Conservation (phyloP, 2,888 invertebrate species). For the Endotricha flammealis region DNA sequence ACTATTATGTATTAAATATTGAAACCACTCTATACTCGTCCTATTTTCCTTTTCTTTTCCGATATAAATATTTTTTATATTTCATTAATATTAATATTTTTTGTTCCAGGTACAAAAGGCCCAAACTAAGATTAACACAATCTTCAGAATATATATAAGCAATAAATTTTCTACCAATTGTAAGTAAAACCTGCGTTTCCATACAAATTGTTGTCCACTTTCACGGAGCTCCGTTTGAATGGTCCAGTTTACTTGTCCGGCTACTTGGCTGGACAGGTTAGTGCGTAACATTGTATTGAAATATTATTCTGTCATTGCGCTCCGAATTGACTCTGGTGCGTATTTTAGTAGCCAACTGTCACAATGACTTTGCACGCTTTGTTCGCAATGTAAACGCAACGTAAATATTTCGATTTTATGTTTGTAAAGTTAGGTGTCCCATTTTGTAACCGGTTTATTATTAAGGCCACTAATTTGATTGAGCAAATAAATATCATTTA, state of each 20-base stretch:
- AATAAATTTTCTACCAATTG: constrained; percentile 48
- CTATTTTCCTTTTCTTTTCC: too few relatives aligned
- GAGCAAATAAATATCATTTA: too few relatives aligned
- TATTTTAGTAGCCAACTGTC: constrained; percentile 10
- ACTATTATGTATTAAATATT: too few relatives aligned
- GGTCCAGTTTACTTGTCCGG: constrained; percentile 29
- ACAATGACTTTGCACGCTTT: constrained; percentile 6
- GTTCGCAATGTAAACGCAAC: neutral
- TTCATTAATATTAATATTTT: too few relatives aligned
- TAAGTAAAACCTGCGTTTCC: constrained; percentile 50
- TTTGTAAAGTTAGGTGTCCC: too few relatives aligned
- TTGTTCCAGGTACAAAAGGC: too few relatives aligned
- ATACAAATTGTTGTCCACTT: constrained; percentile 53
- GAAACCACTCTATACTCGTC: too few relatives aligned
- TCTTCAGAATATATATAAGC: constrained; percentile 12
- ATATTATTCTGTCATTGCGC: constrained; percentile 7
- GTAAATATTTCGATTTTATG: neutral
- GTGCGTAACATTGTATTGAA: constrained; percentile 7
- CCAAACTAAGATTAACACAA: constrained; percentile 1
- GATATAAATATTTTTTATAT: too few relatives aligned
- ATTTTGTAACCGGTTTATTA: too few relatives aligned
- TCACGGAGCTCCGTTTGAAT: constrained; percentile 37
- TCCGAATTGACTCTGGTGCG: constrained; percentile 7
- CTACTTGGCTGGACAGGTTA: constrained; percentile 20
- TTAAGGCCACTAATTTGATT: too few relatives aligned